Evolutionary conservation across 1,140 invertebrate genomes (phyloP), one percentile per base, ranked within the genome.

Genomic region (Drosophila funebris): DNA sequence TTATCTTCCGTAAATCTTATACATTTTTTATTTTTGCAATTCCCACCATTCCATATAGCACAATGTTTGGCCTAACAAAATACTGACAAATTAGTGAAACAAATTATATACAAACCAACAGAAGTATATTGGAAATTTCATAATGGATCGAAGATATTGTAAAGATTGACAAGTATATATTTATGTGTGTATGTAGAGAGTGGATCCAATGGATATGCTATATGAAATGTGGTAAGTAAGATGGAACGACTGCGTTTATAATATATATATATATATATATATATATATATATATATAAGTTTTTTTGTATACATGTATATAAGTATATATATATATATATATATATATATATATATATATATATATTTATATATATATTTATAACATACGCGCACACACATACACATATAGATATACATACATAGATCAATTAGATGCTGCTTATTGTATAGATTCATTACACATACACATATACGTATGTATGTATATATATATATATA

Each of bases 401-500:
- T 58, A 39, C 29, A 67, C 16, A 56, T 61, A 61, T 43, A 66
- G 24, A 57, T 18, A 56, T 31, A 71, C 36, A 71, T 58, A 39
- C 36, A 71, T 58, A 39, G 33, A 39, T 67, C 48, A 39, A 64
- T 67, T 67, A 50, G 43, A 61, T 69, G 33, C 29, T 61, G 46
- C 66, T 69, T 69, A 69, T 69, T 43, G 66, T 70, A 36, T 63
- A 48, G 41, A 31, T 48, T 50, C 33, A 50, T 50, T 53, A 53
- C 36, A 63, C 46, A 50, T 29, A 58, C 16, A 58, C 24, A 44
- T 33, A 33, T 60, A 43, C 16, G 39, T 16, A 13, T 14, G 14
- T 33, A 41, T 57, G 43, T 27, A 53, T 36, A 33, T 18, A 11
- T 64, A 48, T 48, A 58, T 52, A 44, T 48, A 27, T 61, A 57